Percentiles rank a stretch among this genome's conserved stretches.
These are phyloP conservation scores for Mantis religiosa DNA, from an alignment of 2,888 invertebrate genomes.

Conservation along the genomic window DNA sequence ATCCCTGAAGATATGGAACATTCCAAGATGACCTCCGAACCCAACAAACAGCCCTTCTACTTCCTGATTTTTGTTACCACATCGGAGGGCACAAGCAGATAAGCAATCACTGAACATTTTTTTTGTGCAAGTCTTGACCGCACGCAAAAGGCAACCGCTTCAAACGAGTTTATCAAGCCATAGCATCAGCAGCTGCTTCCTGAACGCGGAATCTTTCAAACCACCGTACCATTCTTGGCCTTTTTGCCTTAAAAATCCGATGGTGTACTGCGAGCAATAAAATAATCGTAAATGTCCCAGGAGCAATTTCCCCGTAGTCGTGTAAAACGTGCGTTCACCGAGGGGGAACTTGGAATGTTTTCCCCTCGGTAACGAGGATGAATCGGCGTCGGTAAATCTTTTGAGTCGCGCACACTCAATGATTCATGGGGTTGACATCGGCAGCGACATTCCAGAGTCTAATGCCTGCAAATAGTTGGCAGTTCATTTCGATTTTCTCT, in stretches of 20 bases:
- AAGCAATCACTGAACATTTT: neutral
- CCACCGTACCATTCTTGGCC: neutral
- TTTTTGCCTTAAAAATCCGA: neutral
- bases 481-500: neutral
- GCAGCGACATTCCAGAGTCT: neutral
- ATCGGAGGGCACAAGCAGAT: neutral
- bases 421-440: neutral
- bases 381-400: neutral
- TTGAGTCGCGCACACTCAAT: neutral
- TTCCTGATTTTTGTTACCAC: too few relatives aligned
- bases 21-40: too few relatives aligned
- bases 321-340: neutral
- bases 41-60: too few relatives aligned
- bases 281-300: neutral
- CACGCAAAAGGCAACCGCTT: neutral
- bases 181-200: neutral
- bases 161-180: neutral
- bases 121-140: neutral
- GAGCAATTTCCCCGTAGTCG: neutral
- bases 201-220: neutral
- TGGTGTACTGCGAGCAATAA: neutral
- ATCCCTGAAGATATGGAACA: too few relatives aligned
- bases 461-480: neutral
- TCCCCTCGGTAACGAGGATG: neutral
- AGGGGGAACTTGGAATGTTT: neutral